Conservation (phyloP, 2,113 vertebrate species). For the Rousettus leschenaultii region DNA sequence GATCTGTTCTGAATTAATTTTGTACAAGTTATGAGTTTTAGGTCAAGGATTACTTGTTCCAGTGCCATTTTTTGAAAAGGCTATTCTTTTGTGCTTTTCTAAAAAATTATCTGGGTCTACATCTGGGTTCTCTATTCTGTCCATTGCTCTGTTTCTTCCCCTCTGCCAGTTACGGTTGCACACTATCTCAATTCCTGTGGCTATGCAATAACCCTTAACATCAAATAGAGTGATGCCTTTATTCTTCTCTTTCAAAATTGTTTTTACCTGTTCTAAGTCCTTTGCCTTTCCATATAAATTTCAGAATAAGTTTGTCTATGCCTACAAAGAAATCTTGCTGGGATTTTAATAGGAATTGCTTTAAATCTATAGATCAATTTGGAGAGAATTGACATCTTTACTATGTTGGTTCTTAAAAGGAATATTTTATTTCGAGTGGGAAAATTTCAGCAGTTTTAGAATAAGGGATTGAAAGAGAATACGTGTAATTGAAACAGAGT, state of each 20-base stretch:
- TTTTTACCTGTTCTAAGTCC: background rate
- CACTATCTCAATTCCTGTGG: background rate
- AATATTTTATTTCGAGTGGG: background rate
- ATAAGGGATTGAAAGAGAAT: background rate
- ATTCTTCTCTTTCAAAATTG: background rate
- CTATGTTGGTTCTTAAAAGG: background rate
- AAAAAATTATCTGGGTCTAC: background rate
- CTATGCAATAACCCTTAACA: background rate
- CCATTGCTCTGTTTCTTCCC: background rate
- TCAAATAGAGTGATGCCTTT: background rate
- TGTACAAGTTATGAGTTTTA: background rate
- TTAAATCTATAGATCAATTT: background rate
- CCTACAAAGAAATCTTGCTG: background rate
- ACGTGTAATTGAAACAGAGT: background rate
- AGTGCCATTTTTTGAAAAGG: background rate
- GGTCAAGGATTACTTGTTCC: background rate
- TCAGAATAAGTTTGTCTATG: background rate
- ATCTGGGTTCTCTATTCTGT: background rate
- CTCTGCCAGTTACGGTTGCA: background rate
- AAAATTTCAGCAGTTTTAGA: background rate
- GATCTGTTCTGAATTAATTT: background rate
- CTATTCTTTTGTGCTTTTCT: background rate
- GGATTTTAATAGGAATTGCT: background rate
- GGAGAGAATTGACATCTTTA: background rate
- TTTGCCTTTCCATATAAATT: background rate